Base-by-base conservation (phyloP, 1,140 invertebrate genomes). In the Pararge aegeria region DNA sequence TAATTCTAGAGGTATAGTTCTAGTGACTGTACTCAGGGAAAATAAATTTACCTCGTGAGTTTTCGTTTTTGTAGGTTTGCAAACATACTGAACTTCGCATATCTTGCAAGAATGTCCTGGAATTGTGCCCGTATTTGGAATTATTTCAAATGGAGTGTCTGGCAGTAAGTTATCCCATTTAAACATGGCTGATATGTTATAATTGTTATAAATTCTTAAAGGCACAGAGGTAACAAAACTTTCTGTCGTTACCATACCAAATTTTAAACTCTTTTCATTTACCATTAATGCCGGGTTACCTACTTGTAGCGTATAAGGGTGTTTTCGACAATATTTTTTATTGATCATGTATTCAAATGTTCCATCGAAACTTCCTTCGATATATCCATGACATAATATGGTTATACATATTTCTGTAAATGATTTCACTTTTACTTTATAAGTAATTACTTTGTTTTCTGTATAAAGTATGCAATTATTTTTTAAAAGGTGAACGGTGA, bases 191-290 rank as follows among this genome's bases (percentile, higher is more conserved):
- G 73, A 37, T 52, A 84, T 53, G 61, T 89, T 89, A 52, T 74
- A 89, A 57, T 75, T 20, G 64, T 89, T 89, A 42, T 70, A 68
- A 57, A 89, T 80, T 69, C 57, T 78, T n/a, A 89, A 37, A 0
- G 84, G 83, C 13, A 82, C 76, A 5, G 83, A 83, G 5, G 77
- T 78, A 0, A 85, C 51, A 66, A 87, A 89, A 58, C 65, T 70
- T 68, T 89, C 87, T 20, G 62, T 75, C 21, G 82, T 84, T 6
- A 85, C 75, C 84, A 89, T 89, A 4, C 87, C 87, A 66, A 89
- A 87, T 56, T 87, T 89, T 50, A 89, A 72, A 55, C 27, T 62
- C 59, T 78, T 83, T n/a, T 89, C 84, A 53, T 67, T 64, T 15
- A 86, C 21, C 62, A 72, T 74, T 27, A 89, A 59, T 20, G 63